A percentile compares a stretch with the other conserved stretches of the same genome.
These are phyloP conservation scores for Threskiornis aethiopicus DNA, from an alignment of 2,797 vertebrate genomes.

Conservation along the genomic window DNA sequence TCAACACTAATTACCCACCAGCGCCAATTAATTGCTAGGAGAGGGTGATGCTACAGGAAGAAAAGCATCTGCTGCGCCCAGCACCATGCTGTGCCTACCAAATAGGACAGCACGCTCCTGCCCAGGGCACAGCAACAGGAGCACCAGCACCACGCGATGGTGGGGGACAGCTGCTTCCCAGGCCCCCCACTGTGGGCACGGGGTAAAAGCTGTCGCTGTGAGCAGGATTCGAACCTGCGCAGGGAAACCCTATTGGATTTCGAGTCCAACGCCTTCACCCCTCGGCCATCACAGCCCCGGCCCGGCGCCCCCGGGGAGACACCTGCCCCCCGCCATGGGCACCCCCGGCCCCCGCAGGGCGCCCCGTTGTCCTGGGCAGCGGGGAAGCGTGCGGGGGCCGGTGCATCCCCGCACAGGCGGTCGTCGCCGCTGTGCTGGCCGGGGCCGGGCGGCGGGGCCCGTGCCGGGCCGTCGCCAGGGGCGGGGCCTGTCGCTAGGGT, in stretches of 20 bases:
- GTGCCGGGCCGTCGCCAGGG: too few species aligned
- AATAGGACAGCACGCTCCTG: neutral
- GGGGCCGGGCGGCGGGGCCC: accelerated
- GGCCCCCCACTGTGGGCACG: too few species aligned
- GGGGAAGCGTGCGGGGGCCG: accelerated
- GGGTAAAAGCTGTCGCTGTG: neutral
- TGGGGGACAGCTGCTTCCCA: accelerated
- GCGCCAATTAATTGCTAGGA: neutral
- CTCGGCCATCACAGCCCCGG: neutral
- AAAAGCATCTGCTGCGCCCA: neutral
- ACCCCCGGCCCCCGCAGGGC: too few species aligned
- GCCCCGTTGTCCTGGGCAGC: neutral
- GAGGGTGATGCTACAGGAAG: neutral
- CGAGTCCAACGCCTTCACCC: neutral
- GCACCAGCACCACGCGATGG: accelerated
- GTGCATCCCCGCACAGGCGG: neutral
- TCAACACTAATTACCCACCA: neutral
- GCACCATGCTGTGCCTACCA: accelerated
- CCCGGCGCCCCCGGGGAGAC: accelerated
- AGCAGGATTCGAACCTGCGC: neutral
- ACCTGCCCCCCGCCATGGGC: neutral
- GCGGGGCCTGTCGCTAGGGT: too few species aligned
- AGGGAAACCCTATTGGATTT: neutral
- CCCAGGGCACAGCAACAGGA: too few species aligned
- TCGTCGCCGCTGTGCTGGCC: neutral